Base-by-base conservation (phyloP, 1,140 invertebrate species). In the Caenorhabditis latens region DNA sequence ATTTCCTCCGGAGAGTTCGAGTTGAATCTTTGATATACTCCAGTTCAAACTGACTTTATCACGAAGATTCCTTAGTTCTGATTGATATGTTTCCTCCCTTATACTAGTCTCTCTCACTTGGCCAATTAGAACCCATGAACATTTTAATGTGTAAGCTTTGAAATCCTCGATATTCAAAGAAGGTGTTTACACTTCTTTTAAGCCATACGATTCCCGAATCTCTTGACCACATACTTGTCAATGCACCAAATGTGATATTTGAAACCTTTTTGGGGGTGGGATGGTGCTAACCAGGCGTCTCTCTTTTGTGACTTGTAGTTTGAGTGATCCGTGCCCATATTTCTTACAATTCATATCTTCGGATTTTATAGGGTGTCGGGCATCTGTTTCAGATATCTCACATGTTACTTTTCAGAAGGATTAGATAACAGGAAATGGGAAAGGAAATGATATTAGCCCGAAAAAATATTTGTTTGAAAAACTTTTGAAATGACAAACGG, bases 191-290 rank as follows among this genome's bases (percentile, higher is more conserved):
- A 14, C 43, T 43, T 9, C 4, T 48, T 9, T 46, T 43, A 4
- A 32, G 24, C 24, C 8, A 7, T 42, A 11, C 9, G 9, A 32
- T n/a, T 32, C 14, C 24, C 19, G 14, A 43, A 71, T 43, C 40
- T 71, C 65, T 46, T 71, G 65, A 46, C 65, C 40, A 46, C 65
- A 46, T 16, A 46, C 65, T 65, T 65, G 21, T 14, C 43, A 43
- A 71, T 46, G 61, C 24, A 67, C 63, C 65, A 46, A 71, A 71
- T 46, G 65, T 71, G 65, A 71, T 71, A 71, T 71, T 71, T 48
- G 43, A 71, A 43, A 46, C 65, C 65, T 9, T 48, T 71, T 24
- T 16, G 65, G 40, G 21, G 40, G 65, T n/a, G 65, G 65, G 65
- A 48, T 71, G 42, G 65, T 71, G 65, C 42, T 71, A 48, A 46